Percentiles rank a stretch among this genome's conserved stretches.
Conservation (phyloP, 2,888 invertebrate genomes). For the Netelia melanura region DNA sequence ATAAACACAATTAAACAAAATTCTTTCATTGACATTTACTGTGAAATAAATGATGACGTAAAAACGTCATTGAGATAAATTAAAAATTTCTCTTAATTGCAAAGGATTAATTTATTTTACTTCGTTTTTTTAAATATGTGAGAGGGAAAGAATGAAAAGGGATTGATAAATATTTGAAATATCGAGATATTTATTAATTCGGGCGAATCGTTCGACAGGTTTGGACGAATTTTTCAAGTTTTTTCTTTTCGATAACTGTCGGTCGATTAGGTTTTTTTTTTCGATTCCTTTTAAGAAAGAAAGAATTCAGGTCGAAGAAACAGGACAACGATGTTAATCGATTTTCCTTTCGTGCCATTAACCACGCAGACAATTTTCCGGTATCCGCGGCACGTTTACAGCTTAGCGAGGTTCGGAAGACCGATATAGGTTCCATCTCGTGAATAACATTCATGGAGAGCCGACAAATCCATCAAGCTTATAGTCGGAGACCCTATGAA, state of each 20-base stretch:
- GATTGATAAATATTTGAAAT: neutral
- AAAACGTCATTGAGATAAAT: too few species aligned
- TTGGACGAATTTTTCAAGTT: neutral
- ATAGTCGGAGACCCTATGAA: constrained; percentile 31
- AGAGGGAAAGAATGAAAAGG: neutral
- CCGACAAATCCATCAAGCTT: constrained; percentile 69
- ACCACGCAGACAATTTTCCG: constrained; percentile 62
- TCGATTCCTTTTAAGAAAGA: neutral
- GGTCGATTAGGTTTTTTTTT: neutral
- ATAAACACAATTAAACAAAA: too few species aligned
- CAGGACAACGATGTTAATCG: constrained; percentile 52
- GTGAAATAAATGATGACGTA: too few species aligned
- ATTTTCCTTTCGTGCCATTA: constrained; percentile 62
- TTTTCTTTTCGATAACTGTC: neutral
- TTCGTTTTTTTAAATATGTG: neutral
- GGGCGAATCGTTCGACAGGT: neutral
- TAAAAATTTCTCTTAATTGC: too few species aligned
- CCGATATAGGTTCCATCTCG: constrained; percentile 55
- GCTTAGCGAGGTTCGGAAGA: constrained; percentile 62
- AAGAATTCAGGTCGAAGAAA: neutral
- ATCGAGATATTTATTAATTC: neutral
- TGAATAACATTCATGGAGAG: constrained; percentile 69
- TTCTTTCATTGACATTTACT: too few species aligned
- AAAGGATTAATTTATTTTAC: neutral
- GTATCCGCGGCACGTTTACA: constrained; percentile 59